phyloP scores from a whole-genome alignment of 1,140 invertebrate species.

The Drosophila bipectinata region DNA sequence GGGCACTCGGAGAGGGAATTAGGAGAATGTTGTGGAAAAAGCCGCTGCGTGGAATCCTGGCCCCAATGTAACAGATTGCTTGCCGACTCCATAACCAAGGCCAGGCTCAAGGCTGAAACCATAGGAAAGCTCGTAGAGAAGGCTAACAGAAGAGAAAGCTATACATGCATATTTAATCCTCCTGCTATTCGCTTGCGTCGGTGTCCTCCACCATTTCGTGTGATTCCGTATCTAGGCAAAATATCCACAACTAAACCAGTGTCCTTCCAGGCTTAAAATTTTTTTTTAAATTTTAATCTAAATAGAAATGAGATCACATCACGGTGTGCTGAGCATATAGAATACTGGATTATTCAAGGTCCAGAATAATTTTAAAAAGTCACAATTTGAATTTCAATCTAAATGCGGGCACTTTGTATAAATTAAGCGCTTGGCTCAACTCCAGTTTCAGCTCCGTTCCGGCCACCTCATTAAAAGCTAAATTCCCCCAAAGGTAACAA shows the following conservation, averaged over 20 bases:
- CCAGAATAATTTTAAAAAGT: constrained; percentile 15
- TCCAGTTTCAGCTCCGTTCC: constrained; percentile 20
- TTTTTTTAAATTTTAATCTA: constrained; percentile 3
- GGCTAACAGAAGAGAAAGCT: neutral
- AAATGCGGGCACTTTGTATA: constrained; percentile 22
- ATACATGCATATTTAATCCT: constrained; percentile 7
- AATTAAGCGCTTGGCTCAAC: constrained; percentile 14
- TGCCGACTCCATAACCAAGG: constrained; percentile 24
- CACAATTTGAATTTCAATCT: constrained; percentile 37
- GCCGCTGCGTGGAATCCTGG: constrained; percentile 53
- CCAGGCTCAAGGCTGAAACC: constrained; percentile 34
- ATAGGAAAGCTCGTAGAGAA: constrained; percentile 45
- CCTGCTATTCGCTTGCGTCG: constrained; percentile 18
- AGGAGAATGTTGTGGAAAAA: neutral
- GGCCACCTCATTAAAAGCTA: constrained; percentile 51
- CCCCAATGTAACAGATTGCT: constrained; percentile 62
- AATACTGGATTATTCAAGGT: constrained; percentile 26
- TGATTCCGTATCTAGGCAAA: constrained; percentile 2
- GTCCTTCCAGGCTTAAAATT: neutral
- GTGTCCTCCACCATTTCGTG: neutral
- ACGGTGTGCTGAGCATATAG: neutral
- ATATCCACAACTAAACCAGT: neutral
- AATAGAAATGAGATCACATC: constrained; percentile 23
- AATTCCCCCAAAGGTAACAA: constrained; percentile 16
- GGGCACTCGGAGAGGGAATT: constrained; percentile 16